phyloP scores from a whole-genome alignment of 1,140 invertebrate species.

The Dryas iulia region DNA sequence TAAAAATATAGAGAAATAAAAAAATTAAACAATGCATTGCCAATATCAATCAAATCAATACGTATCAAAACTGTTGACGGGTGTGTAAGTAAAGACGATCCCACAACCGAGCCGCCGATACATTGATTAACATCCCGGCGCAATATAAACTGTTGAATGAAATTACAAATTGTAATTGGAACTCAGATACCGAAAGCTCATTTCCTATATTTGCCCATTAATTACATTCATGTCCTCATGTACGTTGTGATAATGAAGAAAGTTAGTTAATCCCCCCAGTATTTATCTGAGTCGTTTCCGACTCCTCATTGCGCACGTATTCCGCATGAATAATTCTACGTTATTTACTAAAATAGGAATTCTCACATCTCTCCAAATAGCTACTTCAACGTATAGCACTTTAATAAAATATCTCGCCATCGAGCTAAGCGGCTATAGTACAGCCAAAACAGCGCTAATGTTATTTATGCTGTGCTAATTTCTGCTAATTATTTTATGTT shows the following conservation, averaged over 20 bases:
- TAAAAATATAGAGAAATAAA: too few relatives aligned
- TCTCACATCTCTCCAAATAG: constrained; percentile 3
- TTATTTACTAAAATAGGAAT: constrained; percentile 38
- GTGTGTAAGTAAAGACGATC: not conserved
- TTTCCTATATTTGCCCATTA: constrained; percentile 27
- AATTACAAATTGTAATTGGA: constrained; percentile 28
- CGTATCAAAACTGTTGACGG: not conserved
- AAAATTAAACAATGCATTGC: too few relatives aligned
- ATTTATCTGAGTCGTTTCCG: constrained; percentile 39
- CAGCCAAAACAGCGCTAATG: not conserved
- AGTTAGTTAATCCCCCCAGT: constrained; percentile 29
- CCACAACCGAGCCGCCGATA: constrained; percentile 5
- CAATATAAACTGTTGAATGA: constrained; percentile 19
- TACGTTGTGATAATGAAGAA: constrained; percentile 32
- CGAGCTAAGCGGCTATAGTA: not conserved
- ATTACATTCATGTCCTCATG: constrained; percentile 32
- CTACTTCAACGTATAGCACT: not conserved
- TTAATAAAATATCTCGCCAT: constrained; percentile 1
- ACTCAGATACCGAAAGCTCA: constrained; percentile 17
- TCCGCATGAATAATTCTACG: constrained; percentile 46
- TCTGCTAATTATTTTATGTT: not conserved
- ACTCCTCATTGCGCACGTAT: constrained; percentile 34
- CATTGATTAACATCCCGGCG: constrained; percentile 13
- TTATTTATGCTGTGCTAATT: not conserved
- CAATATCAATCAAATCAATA: not conserved